Conservation (phyloP, 2,113 vertebrate genomes). For the Anoplopoma fimbria region DNA sequence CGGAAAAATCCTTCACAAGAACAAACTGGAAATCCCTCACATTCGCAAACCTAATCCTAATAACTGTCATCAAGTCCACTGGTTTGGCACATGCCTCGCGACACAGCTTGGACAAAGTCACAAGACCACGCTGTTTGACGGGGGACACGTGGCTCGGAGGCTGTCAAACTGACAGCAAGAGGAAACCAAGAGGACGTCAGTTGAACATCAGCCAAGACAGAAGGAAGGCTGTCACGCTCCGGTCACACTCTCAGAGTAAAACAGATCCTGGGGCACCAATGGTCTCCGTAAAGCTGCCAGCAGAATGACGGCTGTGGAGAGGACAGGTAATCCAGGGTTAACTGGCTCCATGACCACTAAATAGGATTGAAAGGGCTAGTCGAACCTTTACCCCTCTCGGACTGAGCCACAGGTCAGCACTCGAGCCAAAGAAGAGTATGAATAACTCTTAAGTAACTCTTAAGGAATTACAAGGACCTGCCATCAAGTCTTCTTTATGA, state of each 20-base stretch:
- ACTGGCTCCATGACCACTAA: constrained; percentile 72
- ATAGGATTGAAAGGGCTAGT: constrained; percentile 68
- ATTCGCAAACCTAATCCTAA: too few species aligned
- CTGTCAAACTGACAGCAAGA: constrained; percentile 8
- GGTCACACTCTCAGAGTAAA: constrained; percentile 42
- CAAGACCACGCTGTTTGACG: constrained; percentile 5
- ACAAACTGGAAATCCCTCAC: not conserved
- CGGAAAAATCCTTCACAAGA: not conserved
- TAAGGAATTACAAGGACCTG: constrained; percentile 13
- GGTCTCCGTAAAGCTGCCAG: constrained; percentile 63
- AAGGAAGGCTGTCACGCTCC: constrained; percentile 36
- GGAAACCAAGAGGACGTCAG: constrained; percentile 43
- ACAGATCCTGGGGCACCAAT: constrained; percentile 54
- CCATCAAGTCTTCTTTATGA: not conserved
- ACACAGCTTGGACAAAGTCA: constrained; percentile 1
- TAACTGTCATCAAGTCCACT: not conserved
- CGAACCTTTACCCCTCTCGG: constrained; percentile 15
- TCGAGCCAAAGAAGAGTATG: constrained; percentile 47
- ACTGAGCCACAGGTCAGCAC: constrained; percentile 36
- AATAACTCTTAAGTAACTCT: constrained; percentile 54
- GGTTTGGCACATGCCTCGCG: not conserved
- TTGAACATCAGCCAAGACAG: constrained; percentile 4
- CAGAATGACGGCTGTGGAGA: constrained; percentile 49
- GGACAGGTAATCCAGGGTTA: constrained; percentile 70
- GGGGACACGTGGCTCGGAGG: constrained; percentile 29